A percentile compares a stretch with the other conserved stretches of the same genome.
phyloP scores from a whole-genome alignment of 2,113 vertebrate genomes.

The Zapus hudsonius region DNA sequence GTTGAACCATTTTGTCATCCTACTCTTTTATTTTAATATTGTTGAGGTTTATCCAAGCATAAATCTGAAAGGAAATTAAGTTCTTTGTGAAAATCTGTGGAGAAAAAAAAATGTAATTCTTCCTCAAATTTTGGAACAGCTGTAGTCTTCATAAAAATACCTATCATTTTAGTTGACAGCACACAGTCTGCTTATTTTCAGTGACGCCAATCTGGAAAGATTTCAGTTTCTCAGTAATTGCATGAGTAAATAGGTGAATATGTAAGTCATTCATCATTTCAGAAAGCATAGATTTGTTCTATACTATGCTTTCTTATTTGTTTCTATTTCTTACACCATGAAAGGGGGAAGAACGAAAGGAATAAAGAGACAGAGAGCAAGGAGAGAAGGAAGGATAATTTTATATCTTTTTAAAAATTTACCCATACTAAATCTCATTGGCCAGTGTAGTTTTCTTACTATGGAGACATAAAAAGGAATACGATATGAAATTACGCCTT shows the following conservation, averaged over 20 bases:
- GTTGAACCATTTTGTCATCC: conserved; percentile 5
- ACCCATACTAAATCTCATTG: background rate
- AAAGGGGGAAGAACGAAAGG: background rate
- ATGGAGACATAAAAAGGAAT: background rate
- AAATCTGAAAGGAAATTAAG: conserved; percentile 27
- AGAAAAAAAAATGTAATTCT: background rate
- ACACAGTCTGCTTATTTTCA: conserved; percentile 13
- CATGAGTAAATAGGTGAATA: background rate
- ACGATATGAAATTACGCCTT: background rate
- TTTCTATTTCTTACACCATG: background rate
- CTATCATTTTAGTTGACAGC: background rate
- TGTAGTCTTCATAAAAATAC: background rate
- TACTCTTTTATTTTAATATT: conserved; percentile 2
- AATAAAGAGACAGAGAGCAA: background rate
- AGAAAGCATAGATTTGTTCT: conserved; percentile 15
- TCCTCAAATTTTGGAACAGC: background rate
- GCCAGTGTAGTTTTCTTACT: background rate
- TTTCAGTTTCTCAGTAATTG: conserved; percentile 23
- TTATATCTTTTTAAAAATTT: background rate
- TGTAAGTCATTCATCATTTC: background rate
- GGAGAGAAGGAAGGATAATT: background rate
- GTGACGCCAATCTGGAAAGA: background rate
- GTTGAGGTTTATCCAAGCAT: background rate
- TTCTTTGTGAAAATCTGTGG: background rate
- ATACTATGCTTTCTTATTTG: background rate